phyloP scores from a whole-genome alignment of 2,113 vertebrate genomes.

The Glaucidium brasilianum region DNA sequence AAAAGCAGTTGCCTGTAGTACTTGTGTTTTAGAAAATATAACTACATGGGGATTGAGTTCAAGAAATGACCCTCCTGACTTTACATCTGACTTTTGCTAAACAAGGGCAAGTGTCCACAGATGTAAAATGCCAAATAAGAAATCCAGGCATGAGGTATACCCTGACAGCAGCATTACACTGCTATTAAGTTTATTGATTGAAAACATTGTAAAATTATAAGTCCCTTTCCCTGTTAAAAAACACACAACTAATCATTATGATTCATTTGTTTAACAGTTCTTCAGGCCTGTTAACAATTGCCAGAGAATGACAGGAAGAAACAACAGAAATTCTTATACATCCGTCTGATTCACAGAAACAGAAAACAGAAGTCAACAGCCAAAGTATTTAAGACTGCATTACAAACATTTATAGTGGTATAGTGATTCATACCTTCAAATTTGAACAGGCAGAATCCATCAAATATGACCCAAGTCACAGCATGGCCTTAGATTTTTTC shows the following conservation, averaged over 20 bases:
- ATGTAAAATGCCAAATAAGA: background rate
- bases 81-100: background rate
- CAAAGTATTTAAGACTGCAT: background rate
- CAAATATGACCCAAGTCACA: background rate
- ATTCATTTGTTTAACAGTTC: background rate
- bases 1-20: background rate
- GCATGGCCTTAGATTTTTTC: background rate
- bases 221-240: background rate
- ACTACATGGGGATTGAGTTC: background rate
- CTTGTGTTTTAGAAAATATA: background rate
- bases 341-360: background rate
- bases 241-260: background rate
- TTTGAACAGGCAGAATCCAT: background rate
- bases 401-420: background rate
- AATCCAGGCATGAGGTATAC: background rate
- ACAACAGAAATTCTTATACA: background rate
- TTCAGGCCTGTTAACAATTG: background rate
- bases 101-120: background rate
- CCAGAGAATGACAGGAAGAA: background rate
- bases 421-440: background rate
- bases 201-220: background rate
- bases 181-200: background rate
- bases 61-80: background rate
- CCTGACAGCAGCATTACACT: accelerated
- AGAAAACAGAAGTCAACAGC: background rate